Base-by-base conservation (phyloP, 2,797 vertebrate species). In the Todus mexicanus region DNA sequence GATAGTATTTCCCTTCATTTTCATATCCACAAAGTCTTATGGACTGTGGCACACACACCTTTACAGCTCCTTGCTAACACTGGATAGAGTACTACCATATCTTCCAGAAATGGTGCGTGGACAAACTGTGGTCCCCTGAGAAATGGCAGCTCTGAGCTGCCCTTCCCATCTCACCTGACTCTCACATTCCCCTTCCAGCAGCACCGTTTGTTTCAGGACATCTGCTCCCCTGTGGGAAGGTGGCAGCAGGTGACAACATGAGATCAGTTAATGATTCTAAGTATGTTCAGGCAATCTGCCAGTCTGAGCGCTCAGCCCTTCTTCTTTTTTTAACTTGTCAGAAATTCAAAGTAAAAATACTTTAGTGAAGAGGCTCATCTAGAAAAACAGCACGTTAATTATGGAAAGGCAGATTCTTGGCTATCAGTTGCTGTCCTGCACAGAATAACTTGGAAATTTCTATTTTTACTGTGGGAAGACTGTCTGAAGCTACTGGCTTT, bases 321-420 rank as follows among this genome's bases (percentile, higher is more conserved):
- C 74, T 87, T 73, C 68, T 87, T 88, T 70, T 88, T 74, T 54
- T 37, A 82, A 80, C 78, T 90, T 92, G 90, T 87, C 92, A 91
- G 87, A 81, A 92, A 91, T 92, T 93, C 66, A 80, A 53, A 87
- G 81, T 59, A 81, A 85, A 92, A 90, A 56, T 83, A 70, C 12
- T 89, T 57, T 45, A 73, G 94, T 22, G 11, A 83, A 84, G 87
- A 89, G 56, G 56, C 40, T 87, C 33, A 45, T 91, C 61, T 84
- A 77, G 87, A 77, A 85, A 78, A 91, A 40, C 40, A 70, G 90
- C 65, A 29, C 3, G 26, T 94, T 93, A 87, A 93, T 92, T 87
- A 64, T 45, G 59, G 84, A 35, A 95, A 95, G 89, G 92, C 90
- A 91, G 76, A 70, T 95, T 89, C 82, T 95, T 96, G 96, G 89